Conservation (phyloP, 2,797 vertebrate genomes). For the Melanotaenia maccullochi region DNA sequence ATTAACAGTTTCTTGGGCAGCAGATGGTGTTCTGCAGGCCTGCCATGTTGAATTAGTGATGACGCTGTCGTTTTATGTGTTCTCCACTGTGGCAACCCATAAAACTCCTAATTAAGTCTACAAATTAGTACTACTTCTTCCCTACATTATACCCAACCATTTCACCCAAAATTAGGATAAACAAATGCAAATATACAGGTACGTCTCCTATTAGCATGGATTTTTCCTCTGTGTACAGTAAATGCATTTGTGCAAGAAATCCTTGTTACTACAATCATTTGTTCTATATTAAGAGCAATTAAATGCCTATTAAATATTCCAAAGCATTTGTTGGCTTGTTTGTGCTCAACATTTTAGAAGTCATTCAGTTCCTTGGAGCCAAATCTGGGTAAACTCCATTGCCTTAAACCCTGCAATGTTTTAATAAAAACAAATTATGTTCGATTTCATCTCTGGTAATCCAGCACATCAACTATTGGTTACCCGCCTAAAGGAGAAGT, state of each 20-base stretch:
- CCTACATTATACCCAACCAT: conserved; percentile 62
- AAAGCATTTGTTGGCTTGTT: conserved; percentile 79
- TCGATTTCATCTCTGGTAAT: conserved; percentile 79
- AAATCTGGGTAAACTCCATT: conserved; percentile 81
- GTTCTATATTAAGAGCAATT: conserved; percentile 82
- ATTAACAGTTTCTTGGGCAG: conserved; percentile 97
- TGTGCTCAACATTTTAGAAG: conserved; percentile 72
- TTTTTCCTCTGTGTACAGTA: conserved; percentile 60
- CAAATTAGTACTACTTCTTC: conserved; percentile 84
- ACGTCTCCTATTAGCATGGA: conserved; percentile 49
- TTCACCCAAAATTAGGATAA: conserved; percentile 67
- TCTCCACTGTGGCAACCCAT: conserved; percentile 89
- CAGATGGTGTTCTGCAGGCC: conserved; percentile 97
- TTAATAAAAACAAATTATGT: conserved; percentile 87
- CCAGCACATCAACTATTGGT: conserved; percentile 84
- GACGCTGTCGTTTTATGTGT: conserved; percentile 92
- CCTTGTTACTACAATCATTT: conserved; percentile 74
- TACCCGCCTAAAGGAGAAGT: conserved; percentile 80
- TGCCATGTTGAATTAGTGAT: conserved; percentile 98
- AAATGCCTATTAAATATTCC: conserved; percentile 80
- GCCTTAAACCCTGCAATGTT: conserved; percentile 82
- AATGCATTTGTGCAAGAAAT: conserved; percentile 69
- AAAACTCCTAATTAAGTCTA: conserved; percentile 85
- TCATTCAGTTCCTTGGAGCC: conserved; percentile 73
- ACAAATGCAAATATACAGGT: conserved; percentile 72